Evolutionary conservation across 1,140 invertebrate species (phyloP), one percentile per base, ranked within the genome.

Genomic region (Probaryconus sp.): DNA sequence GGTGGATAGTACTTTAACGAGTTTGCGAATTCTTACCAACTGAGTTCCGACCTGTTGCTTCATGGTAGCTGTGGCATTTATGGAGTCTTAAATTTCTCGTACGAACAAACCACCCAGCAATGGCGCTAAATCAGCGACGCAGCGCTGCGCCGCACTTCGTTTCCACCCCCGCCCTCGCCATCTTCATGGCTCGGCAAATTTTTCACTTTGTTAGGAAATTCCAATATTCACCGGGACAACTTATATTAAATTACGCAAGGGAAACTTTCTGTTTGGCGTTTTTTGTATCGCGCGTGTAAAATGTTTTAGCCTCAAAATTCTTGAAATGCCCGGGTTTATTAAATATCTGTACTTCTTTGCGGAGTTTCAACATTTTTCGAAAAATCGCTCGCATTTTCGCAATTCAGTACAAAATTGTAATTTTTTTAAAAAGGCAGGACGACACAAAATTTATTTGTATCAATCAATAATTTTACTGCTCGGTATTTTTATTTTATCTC

Each of bases 1-100:
- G 70, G 56, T 73, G 74, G 72, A 76, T 84, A 83, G 81, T 81
- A 77, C 78, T 82, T 83, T 79, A 82, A 84, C 77, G 79, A 83
- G 76, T 73, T 79, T 45, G 63, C 67, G 80, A 73, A 83, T 84
- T 82, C 83, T 82, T 80, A 79, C 56, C 68, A 73, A 51, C 63
- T 45, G 61, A 74, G 64, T 76, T 70, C 48, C 76, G 76, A 83
- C 83, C 81, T 82, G 81, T 83, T 83, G 81, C 78, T 70, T 65
- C 40, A 40, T 45, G 65, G 13, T 76, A 73, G 73, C 76, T 78
- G 61, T 74, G 76, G 76, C 77, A 79, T 83, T 81, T 81, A 81
- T 81, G 71, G 71, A 81, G 76, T 77, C 79, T 83, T 81, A 80
- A 81, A 83, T 78, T 81, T 72, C 77, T 78, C 58, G 67, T 77